phyloP scores from a whole-genome alignment of 2,797 vertebrate genomes.

The Microctenopoma lineatum region DNA sequence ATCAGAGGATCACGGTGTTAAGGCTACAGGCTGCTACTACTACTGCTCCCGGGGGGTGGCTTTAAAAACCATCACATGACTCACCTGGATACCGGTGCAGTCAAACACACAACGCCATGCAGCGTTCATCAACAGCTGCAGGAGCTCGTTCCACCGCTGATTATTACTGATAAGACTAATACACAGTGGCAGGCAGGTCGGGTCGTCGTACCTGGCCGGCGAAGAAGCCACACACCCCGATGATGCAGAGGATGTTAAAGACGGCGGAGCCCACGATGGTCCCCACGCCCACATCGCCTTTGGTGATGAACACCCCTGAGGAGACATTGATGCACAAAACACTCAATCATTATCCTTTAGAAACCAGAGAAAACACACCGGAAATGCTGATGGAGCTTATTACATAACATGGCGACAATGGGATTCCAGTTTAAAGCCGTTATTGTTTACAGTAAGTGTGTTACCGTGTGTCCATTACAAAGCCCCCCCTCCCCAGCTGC shows the following conservation, averaged over 20 bases:
- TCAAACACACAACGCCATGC: not conserved
- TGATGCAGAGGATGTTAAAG: conserved; percentile 97
- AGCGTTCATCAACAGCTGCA: conserved; percentile 8
- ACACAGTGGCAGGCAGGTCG: too few species aligned
- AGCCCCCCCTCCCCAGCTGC: conserved; percentile 12
- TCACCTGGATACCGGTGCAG: conserved; percentile 3
- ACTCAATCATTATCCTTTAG: not conserved
- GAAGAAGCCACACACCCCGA: conserved; percentile 94
- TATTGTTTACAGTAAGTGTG: conserved; percentile 16
- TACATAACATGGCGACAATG: conserved; percentile 33
- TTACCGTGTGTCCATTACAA: conserved; percentile 15
- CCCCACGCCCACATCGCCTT: conserved; percentile 94
- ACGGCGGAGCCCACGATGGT: conserved; percentile 96
- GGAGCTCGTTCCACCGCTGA: conserved; percentile 7
- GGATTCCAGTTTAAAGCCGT: conserved; percentile 36
- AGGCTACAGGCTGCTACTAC: too few species aligned
- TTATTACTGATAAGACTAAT: too few species aligned
- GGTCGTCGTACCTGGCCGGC: conserved; percentile 89
- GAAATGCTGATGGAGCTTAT: conserved; percentile 13
- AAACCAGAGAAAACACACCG: not conserved
- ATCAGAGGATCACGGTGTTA: too few species aligned
- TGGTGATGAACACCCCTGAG: conserved; percentile 95
- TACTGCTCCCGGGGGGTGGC: too few species aligned
- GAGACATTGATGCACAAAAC: not conserved
- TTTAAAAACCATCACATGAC: not conserved